These are phyloP conservation scores for Sternarchorhynchus goeldii DNA, from an alignment of 2,797 vertebrate genomes.

Conservation along the genomic window DNA sequence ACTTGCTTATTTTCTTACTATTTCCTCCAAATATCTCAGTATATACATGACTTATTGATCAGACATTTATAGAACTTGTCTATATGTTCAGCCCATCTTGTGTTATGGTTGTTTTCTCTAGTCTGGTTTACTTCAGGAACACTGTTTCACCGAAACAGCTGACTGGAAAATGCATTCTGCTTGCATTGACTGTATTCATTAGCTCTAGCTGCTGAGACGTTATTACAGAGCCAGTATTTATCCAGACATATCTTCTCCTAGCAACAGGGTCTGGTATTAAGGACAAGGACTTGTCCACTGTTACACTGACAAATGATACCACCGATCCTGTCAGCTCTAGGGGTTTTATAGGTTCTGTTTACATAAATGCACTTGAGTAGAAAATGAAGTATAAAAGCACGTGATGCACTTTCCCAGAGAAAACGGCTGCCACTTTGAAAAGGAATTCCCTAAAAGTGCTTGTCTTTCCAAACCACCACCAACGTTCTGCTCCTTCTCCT, in stretches of 20 bases:
- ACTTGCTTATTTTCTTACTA: too few species aligned
- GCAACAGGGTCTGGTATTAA: too few species aligned
- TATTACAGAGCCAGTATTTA: not conserved
- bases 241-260: not conserved
- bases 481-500: constrained; percentile 21
- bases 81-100: not conserved
- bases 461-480: constrained; percentile 20
- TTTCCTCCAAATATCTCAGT: too few species aligned
- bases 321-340: constrained; percentile 11
- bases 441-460: constrained; percentile 24
- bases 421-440: constrained; percentile 1
- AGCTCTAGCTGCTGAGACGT: not conserved
- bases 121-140: not conserved
- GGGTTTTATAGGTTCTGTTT: not conserved
- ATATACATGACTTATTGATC: too few species aligned
- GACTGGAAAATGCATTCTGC: not conserved
- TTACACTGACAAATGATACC: constrained; percentile 17
- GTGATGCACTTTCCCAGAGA: constrained; percentile 23
- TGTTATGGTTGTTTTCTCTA: not conserved
- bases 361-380: not conserved
- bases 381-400: constrained; percentile 22
- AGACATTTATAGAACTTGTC: too few species aligned
- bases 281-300: not conserved
- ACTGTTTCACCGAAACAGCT: not conserved
- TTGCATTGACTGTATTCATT: not conserved